Base-by-base conservation (phyloP, 64 coral and sea anemone species). In the Astreopora myriophthalma region DNA sequence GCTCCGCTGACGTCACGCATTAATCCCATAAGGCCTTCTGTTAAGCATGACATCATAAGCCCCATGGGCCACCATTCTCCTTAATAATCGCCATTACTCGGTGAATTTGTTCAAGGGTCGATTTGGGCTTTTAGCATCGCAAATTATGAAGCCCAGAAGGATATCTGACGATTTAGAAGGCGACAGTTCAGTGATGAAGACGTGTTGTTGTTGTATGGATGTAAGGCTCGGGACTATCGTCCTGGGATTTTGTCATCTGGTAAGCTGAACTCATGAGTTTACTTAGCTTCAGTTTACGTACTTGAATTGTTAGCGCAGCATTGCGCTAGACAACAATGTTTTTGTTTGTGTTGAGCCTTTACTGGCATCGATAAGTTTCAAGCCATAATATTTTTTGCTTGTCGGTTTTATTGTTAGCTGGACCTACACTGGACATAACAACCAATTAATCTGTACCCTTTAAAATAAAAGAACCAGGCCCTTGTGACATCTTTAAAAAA, bases 181-280 rank as follows among this genome's bases (percentile, higher is more conserved):
- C 33, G 81, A 96, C 34, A 85, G 80, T 73, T 85, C 85, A 6
- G 46, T 96, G 8, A 96, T 96, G 95, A 96, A 93, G 80, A 93
- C 91, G 1, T 96, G 91, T 61, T 96, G 95, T 79, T 96, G 91
- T 74, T 96, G 95, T 93, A 90, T 96, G 87, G 95, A 96, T 51
- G 95, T 96, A 17, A 87, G 95, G 57, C 75, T 96, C 65, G 95
- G 95, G 20, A 96, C 95, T 0, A 96, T 96, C 80, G 95, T 96
- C 1, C 91, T 96, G 1, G 95, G 95, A 23, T 96, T 96, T 93
- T 90, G 91, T 42, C 95, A 96, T 90, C 79, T 96, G 91, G 95
- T 96, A 72, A 90, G 91, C 48, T 22, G 16, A 39, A 44, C 40
- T 23, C 48, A 60, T 29, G 40, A 52, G 34, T 48, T 86, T 69